Conservation (phyloP, 2,797 vertebrate genomes). For the Enoplosus armatus region DNA sequence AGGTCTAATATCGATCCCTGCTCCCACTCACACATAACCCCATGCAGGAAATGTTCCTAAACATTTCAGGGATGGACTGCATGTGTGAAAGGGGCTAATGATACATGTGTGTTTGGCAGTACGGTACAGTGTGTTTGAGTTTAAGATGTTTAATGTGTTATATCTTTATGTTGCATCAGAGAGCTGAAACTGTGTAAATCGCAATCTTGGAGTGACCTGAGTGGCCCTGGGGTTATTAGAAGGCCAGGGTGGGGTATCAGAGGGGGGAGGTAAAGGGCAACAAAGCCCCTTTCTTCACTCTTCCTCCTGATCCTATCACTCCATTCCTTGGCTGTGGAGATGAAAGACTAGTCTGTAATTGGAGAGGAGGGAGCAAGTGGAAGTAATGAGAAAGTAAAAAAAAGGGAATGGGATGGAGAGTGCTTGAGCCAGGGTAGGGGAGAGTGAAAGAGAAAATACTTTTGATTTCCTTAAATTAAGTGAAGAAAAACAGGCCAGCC, state of each 20-base stretch:
- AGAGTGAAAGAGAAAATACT: slow-evolving; percentile 78
- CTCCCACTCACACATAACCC: too few species aligned
- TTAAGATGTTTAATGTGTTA: slow-evolving; percentile 1
- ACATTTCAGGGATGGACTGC: too few species aligned
- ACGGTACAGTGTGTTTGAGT: not conserved
- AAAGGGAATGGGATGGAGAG: slow-evolving; percentile 66
- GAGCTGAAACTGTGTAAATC: slow-evolving; percentile 42
- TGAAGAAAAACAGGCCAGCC: slow-evolving; percentile 78
- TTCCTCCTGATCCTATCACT: slow-evolving; percentile 87
- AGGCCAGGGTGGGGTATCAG: slow-evolving; percentile 72
- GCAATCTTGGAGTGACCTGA: slow-evolving; percentile 67
- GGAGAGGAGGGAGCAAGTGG: slow-evolving; percentile 81
- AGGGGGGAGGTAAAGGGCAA: slow-evolving; percentile 74
- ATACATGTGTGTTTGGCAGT: not conserved
- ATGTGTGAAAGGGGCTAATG: too few species aligned
- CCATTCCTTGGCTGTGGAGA: slow-evolving; percentile 84
- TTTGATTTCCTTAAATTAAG: slow-evolving; percentile 86
- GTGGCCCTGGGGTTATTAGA: slow-evolving; percentile 79
- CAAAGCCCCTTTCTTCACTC: slow-evolving; percentile 86
- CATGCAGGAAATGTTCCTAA: too few species aligned
- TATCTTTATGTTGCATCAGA: slow-evolving; percentile 32
- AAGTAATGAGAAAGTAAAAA: slow-evolving; percentile 82
- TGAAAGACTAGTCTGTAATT: slow-evolving; percentile 87
- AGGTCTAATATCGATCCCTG: too few species aligned
- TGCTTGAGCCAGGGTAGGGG: slow-evolving; percentile 73